phyloP scores from a whole-genome alignment of 1,140 invertebrate genomes.

The Cydia strobilella region DNA sequence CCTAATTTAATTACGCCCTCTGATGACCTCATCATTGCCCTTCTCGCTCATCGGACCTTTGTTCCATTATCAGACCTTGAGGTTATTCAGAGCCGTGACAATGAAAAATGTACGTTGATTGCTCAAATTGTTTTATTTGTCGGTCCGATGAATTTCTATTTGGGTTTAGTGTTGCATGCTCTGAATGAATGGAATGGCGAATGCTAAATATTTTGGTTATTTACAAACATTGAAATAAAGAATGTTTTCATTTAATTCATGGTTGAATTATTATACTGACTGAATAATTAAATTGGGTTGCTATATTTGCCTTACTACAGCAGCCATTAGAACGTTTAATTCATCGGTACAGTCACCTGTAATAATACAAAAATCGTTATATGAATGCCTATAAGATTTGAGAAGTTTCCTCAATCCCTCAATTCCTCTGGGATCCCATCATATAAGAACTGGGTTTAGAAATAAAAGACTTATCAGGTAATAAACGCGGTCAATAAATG shows the following conservation, averaged over 20 bases:
- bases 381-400: no score
- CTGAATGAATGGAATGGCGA: background rate
- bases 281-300: background rate
- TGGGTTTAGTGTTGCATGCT: conserved; percentile 25
- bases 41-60: conserved; percentile 38
- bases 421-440: no score
- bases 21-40: conserved; percentile 57
- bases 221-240: background rate
- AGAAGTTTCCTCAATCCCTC: no score
- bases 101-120: conserved; percentile 36
- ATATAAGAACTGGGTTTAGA: no score
- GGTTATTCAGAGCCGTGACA: conserved; percentile 40
- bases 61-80: conserved; percentile 47
- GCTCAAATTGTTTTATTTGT: conserved; percentile 29
- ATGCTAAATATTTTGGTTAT: background rate
- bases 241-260: background rate
- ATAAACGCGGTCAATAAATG: no score
- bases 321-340: no score
- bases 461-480: no score
- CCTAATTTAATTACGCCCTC: conserved; percentile 60
- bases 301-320: background rate
- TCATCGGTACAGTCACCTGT: no score
- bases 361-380: no score
- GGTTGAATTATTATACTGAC: background rate
- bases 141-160: conserved; percentile 18